A percentile compares a stretch with the other conserved stretches of the same genome.
These are phyloP conservation scores for Merops nubicus DNA, from an alignment of 2,113 vertebrate species.

Conservation along the genomic window DNA sequence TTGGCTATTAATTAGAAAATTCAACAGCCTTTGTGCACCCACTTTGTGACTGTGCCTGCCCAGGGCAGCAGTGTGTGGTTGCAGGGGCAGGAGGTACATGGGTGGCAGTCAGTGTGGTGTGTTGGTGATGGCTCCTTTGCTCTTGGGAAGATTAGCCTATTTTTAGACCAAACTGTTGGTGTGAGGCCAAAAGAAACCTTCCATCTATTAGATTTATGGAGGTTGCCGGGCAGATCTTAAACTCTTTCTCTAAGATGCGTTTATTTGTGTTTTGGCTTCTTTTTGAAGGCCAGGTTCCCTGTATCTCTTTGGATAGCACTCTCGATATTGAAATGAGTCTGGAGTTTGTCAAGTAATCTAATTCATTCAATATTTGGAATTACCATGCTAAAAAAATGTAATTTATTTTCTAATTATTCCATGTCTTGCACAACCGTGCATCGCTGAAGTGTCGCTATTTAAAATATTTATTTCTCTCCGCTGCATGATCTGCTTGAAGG, in stretches of 20 bases:
- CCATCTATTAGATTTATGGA: constrained; percentile 75
- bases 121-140: constrained; percentile 73
- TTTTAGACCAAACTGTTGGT: constrained; percentile 75
- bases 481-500: constrained; percentile 74
- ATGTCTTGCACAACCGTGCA: constrained; percentile 80
- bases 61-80: neutral
- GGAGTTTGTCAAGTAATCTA: constrained; percentile 64
- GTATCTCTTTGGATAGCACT: neutral
- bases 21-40: neutral
- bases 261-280: constrained; percentile 35
- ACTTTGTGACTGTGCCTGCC: neutral
- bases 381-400: constrained; percentile 55
- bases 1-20: neutral
- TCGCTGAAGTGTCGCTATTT: constrained; percentile 77
- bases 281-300: neutral
- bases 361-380: constrained; percentile 68
- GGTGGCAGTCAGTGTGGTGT: neutral
- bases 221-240: constrained; percentile 75
- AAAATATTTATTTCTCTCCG: constrained; percentile 81
- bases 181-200: constrained; percentile 72
- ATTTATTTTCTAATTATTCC: constrained; percentile 88
- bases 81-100: neutral
- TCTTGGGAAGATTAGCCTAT: constrained; percentile 77
- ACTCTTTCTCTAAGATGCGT: constrained; percentile 54
- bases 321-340: neutral